Percentiles rank a stretch among this genome's conserved stretches.
Evolutionary conservation across 2,797 vertebrate genomes (phyloP).

Genomic region (Sebastes elongatus): DNA sequence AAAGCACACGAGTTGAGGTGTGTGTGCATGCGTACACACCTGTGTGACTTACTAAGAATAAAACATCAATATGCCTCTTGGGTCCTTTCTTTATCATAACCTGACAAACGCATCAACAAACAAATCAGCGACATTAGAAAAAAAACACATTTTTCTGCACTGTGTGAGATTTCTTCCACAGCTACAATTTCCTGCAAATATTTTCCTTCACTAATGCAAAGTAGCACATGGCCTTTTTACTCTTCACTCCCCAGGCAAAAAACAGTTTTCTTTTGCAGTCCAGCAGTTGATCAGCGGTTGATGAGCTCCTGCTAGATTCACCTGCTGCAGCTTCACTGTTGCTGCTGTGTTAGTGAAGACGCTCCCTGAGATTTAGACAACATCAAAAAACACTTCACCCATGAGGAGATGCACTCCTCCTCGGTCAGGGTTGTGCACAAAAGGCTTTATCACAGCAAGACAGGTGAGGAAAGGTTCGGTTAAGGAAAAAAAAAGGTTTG

Average conservation of each 20-base stretch:
- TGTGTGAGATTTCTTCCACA: conserved; percentile 20
- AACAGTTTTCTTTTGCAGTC: background rate
- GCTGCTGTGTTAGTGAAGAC: conserved; percentile 3
- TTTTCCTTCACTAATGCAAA: conserved; percentile 7
- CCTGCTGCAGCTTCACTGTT: background rate
- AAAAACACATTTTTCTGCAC: background rate
- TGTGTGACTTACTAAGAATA: conserved; percentile 36
- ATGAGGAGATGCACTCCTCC: background rate
- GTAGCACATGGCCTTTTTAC: background rate
- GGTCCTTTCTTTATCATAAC: conserved; percentile 23
- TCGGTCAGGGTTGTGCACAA: background rate
- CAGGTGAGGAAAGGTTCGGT: background rate
- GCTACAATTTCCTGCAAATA: background rate
- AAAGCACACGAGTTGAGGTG: conserved; percentile 15
- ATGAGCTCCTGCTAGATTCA: conserved; percentile 1
- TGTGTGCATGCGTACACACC: background rate
- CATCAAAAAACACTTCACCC: background rate
- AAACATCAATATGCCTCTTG: conserved; percentile 21
- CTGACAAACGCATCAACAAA: conserved; percentile 36
- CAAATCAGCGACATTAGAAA: conserved; percentile 12
- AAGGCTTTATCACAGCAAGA: background rate
- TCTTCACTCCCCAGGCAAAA: background rate
- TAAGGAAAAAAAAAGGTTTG: background rate
- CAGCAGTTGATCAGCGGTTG: background rate
- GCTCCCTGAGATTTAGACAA: background rate